Conservation (phyloP, 2,888 invertebrate genomes). For the Dasypogon diadema region DNA sequence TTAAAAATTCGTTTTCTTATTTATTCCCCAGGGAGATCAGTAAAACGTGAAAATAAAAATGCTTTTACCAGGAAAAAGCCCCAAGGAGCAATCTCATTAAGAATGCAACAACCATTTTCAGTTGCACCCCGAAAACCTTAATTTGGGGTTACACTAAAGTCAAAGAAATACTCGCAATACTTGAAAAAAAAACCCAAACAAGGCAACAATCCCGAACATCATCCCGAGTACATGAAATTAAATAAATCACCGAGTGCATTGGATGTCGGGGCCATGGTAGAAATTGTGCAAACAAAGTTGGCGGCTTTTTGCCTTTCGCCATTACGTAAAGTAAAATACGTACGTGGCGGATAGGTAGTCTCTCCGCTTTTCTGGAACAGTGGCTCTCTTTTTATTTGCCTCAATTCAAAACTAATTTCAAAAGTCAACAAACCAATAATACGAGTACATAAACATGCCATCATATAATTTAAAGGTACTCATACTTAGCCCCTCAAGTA, state of each 20-base stretch:
- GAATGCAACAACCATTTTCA: constrained; percentile 54
- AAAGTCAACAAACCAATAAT: constrained; percentile 67
- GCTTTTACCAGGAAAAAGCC: constrained; percentile 42
- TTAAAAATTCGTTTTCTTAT: constrained; percentile 49
- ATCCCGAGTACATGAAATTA: constrained; percentile 48
- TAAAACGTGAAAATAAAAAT: constrained; percentile 46
- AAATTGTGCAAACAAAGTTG: constrained; percentile 50
- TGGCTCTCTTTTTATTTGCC: constrained; percentile 62
- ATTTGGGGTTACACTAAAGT: constrained; percentile 43
- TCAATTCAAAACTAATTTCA: constrained; percentile 68
- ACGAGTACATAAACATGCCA: constrained; percentile 51
- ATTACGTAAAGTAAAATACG: constrained; percentile 7
- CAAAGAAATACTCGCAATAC: constrained; percentile 20
- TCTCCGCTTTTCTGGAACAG: constrained; percentile 6
- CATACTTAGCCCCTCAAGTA: constrained; percentile 42
- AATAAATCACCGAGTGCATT: constrained; percentile 54
- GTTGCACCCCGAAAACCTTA: constrained; percentile 47
- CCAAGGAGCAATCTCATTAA: constrained; percentile 52
- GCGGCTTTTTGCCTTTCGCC: constrained; percentile 46
- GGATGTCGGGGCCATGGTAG: constrained; percentile 8
- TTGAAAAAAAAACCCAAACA: constrained; percentile 11
- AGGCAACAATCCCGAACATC: neutral
- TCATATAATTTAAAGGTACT: constrained; percentile 47
- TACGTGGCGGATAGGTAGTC: constrained; percentile 1
- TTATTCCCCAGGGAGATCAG: constrained; percentile 28